A percentile compares a stretch with the other conserved stretches of the same genome.
Evolutionary conservation across 2,888 invertebrate genomes (phyloP).

Genomic region (Mimachlamys varia): DNA sequence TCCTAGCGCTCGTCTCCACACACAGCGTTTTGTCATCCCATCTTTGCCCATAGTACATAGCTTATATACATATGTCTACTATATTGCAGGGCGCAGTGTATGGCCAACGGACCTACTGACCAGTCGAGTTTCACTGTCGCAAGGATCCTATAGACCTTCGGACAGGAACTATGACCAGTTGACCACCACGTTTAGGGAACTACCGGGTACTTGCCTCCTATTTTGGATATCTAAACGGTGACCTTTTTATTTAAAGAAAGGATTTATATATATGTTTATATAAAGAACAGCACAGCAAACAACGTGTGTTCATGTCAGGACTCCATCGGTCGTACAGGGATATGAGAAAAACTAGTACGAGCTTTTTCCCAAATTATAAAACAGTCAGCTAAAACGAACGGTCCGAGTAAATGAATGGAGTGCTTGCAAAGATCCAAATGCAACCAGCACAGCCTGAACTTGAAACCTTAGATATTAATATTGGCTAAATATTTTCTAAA

Average conservation of each 20-base stretch:
- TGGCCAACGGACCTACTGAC: neutral
- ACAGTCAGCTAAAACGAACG: neutral
- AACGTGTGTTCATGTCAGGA: neutral
- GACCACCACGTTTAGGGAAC: neutral
- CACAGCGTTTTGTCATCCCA: neutral
- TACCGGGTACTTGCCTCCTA: neutral
- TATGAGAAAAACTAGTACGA: neutral
- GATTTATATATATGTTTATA: neutral
- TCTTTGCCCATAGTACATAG: neutral
- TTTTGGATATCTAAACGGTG: neutral
- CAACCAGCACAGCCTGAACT: neutral
- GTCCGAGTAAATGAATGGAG: neutral
- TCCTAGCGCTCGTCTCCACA: neutral
- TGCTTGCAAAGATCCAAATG: neutral
- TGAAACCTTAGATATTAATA: neutral
- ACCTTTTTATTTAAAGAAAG: neutral
- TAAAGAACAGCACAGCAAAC: neutral
- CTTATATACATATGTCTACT: neutral
- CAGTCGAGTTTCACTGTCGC: conserved; percentile 1
- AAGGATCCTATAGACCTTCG: neutral
- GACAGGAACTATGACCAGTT: neutral
- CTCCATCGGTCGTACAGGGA: neutral
- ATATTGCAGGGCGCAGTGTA: neutral
- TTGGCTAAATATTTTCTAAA: neutral
- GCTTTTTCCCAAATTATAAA: neutral